Evolutionary conservation across 2,888 invertebrate species (phyloP).

Genomic region (Pterostichus niger): DNA sequence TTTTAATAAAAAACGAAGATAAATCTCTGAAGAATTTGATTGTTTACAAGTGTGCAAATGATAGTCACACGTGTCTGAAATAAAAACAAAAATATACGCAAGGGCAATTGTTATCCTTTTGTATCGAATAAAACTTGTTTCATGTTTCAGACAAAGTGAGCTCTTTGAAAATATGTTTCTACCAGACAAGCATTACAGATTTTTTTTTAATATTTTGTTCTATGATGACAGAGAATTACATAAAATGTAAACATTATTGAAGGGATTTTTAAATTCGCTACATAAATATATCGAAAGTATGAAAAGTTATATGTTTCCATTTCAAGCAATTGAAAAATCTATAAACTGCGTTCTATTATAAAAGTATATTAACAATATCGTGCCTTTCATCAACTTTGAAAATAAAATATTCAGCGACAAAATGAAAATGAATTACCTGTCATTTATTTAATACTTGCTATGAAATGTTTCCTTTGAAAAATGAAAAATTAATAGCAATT

Average conservation of each 20-base stretch:
- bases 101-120: conserved; percentile 23
- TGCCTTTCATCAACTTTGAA: neutral
- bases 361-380: neutral
- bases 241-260: neutral
- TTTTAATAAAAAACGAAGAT: neutral
- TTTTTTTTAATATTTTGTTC: neutral
- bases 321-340: too few relatives aligned
- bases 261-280: neutral
- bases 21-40: neutral
- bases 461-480: conserved; percentile 1
- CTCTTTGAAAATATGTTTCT: conserved; percentile 18
- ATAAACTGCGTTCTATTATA: too few relatives aligned
- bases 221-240: neutral
- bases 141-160: conserved; percentile 13
- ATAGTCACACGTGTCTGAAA: conserved; percentile 27
- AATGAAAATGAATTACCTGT: conserved; percentile 10
- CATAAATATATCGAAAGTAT: too few relatives aligned
- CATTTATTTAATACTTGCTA: neutral
- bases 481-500: neutral
- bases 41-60: conserved; percentile 19
- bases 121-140: conserved; percentile 26
- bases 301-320: too few relatives aligned
- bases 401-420: neutral
- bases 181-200: neutral
- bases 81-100: conserved; percentile 2